Conservation (phyloP, 2,888 invertebrate species). For the Drosophila paranaensis region DNA sequence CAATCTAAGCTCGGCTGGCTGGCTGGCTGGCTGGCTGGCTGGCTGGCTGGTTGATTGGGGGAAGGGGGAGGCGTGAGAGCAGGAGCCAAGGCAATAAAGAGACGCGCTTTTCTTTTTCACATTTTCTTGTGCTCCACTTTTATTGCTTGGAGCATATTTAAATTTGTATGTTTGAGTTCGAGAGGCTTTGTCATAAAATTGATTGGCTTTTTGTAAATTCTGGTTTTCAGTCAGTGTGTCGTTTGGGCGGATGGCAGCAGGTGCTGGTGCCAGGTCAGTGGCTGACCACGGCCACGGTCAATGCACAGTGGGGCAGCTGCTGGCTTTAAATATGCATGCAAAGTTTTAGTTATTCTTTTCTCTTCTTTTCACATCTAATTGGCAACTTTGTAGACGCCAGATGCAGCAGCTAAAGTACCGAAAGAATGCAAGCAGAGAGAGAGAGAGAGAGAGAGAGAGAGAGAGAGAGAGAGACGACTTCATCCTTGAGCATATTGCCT, state of each 20-base stretch:
- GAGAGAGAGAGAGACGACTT: neutral
- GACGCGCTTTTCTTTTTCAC: constrained; percentile 21
- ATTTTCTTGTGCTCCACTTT: neutral
- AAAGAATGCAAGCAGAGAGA: constrained; percentile 4
- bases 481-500: constrained; percentile 38
- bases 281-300: constrained; percentile 38
- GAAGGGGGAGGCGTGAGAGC: neutral
- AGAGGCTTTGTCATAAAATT: constrained; percentile 67
- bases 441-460: neutral
- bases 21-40: neutral
- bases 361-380: constrained; percentile 51
- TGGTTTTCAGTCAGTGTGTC: neutral
- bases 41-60: too few species aligned
- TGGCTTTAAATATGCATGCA: constrained; percentile 46
- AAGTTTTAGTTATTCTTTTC: constrained; percentile 46
- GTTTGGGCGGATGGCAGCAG: constrained; percentile 21
- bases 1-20: constrained; percentile 22
- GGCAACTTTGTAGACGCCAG: constrained; percentile 73
- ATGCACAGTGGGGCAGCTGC: constrained; percentile 38
- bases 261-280: constrained; percentile 52
- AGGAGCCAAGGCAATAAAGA: constrained; percentile 27
- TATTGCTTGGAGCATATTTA: constrained; percentile 24
- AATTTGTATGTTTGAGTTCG: constrained; percentile 22
- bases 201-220: constrained; percentile 69
- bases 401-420: constrained; percentile 17